phyloP scores from a whole-genome alignment of 1,140 invertebrate species.

The Leptopilina boulardi region DNA sequence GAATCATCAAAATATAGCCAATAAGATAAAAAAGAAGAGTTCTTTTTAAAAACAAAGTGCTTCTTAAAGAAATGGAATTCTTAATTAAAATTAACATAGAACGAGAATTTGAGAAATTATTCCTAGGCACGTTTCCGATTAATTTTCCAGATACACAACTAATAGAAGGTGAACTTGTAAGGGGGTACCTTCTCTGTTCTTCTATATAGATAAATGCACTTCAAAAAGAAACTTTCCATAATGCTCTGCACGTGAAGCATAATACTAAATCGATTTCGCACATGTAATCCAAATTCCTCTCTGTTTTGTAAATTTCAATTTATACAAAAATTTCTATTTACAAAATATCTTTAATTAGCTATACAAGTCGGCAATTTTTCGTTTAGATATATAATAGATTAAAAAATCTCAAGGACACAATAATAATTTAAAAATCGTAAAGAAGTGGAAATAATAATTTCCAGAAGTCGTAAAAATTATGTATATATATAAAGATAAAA shows the following conservation, averaged over 20 bases:
- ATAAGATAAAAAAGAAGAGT: too few species aligned
- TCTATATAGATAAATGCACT: slow-evolving; percentile 43
- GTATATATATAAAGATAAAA: not conserved
- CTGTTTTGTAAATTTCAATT: not conserved
- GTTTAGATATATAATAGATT: too few species aligned
- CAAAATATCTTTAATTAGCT: too few species aligned
- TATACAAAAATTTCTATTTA: too few species aligned
- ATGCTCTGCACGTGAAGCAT: slow-evolving; percentile 53
- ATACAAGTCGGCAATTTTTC: too few species aligned
- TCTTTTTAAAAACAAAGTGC: not conserved
- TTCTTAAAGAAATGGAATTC: slow-evolving; percentile 43
- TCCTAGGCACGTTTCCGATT: slow-evolving; percentile 59
- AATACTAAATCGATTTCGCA: slow-evolving; percentile 39
- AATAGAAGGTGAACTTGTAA: slow-evolving; percentile 54
- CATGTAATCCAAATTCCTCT: not conserved
- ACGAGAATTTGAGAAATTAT: slow-evolving; percentile 55
- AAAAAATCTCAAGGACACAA: too few species aligned
- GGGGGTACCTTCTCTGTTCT: slow-evolving; percentile 41
- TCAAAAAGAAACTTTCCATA: slow-evolving; percentile 39
- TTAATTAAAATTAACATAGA: slow-evolving; percentile 56
- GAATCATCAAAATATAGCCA: too few species aligned
- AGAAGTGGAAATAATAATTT: not conserved
- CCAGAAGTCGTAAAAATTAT: not conserved
- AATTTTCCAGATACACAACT: slow-evolving; percentile 57
- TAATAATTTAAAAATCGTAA: not conserved